Base-by-base conservation (phyloP, 2,888 invertebrate species). In the Chelonus formosanus region DNA sequence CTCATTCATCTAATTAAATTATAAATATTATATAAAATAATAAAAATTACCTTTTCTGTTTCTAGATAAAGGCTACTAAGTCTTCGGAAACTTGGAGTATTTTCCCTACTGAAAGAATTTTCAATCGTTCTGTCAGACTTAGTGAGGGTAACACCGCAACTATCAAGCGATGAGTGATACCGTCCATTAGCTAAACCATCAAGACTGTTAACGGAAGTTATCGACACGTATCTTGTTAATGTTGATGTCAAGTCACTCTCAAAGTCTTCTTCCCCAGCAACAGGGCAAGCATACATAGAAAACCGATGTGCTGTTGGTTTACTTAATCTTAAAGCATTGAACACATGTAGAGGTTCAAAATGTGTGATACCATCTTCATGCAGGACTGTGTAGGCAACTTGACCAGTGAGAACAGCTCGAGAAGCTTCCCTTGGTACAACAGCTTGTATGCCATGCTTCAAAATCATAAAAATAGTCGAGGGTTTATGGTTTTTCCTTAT, bases 401-500 rank as follows among this genome's bases (percentile, higher is more conserved):
- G 88, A 3, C 93, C 93, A 1, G 91, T 90, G 6, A 92, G 83
- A 1, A 93, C 92, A 20, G 90, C 89, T 43, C 91, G 87, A 63
- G 91, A 89, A 0, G 91, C 90, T 81, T 93, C 92, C 61, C 91
- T 87, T 0, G 93, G 93, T 3, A 93, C 89, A 3, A 93, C 91
- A 0, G 91, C 91, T 79, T 93, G 92, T 50, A 91, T 82, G 4
- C 91, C 90, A 76, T 90, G 90, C 73, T 92, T 91, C 75, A 92
- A 88, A 50, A 93, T 91, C 76, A 93, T 86, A 63, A 91, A 87
- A 4, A 82, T 82, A 0, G 90, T 89, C 6, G 89, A 89, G 0
- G 87, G 86, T 70, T 87, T 87, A 70, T 87, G 88, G 58, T 70
- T 77, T 71, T 88, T 85, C 76, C 89, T 87, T 72, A 90, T 86